Base-by-base conservation (phyloP, 2,888 invertebrate genomes). In the Elmis aenea region DNA sequence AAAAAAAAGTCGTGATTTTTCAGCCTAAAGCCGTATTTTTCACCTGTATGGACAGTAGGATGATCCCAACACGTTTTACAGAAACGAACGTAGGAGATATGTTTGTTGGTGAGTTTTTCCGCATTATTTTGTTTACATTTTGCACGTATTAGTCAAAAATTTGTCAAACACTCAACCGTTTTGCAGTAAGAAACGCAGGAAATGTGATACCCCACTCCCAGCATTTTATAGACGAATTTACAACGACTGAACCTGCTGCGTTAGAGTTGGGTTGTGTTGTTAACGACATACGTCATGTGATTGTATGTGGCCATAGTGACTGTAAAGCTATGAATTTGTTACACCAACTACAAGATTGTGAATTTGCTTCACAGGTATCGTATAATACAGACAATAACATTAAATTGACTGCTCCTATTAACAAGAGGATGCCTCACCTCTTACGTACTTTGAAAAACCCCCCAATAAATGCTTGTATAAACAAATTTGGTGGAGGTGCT, bases 301-400 rank as follows among this genome's bases (percentile, higher is more conserved):
- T 96, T 45, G 92, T 97, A 2, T 95, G 95, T 62, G 97, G 97
- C 0, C 96, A 97, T 64, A 94, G 95, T 43, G 96, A 97, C 64
- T 97, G 97, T 66, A 96, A 95, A 77, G 96, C 96, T 2, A 95
- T 96, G 84, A 93, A 94, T 73, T 74, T 93, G 36, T 71, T 96
- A 2, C 88, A 91, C 63, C 79, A 83, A 56, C 68, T 95, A 34
- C 81, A 82, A 57, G 84, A 86, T 68, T 80, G 81, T 48, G 80
- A 87, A 60, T 83, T 84, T 65, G 77, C 88, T 2, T 80, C 81
- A 1, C 71, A 75, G 64, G 79, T 79, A 57, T 70, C 63, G n/a
- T n/a, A n/a, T n/a, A n/a, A n/a, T n/a, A n/a, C n/a, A n/a, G n/a
- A n/a, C n/a, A n/a, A n/a, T n/a, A n/a, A n/a, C n/a, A n/a, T n/a